phyloP scores from a whole-genome alignment of 2,113 vertebrate species.

The Bujurquina vittata region DNA sequence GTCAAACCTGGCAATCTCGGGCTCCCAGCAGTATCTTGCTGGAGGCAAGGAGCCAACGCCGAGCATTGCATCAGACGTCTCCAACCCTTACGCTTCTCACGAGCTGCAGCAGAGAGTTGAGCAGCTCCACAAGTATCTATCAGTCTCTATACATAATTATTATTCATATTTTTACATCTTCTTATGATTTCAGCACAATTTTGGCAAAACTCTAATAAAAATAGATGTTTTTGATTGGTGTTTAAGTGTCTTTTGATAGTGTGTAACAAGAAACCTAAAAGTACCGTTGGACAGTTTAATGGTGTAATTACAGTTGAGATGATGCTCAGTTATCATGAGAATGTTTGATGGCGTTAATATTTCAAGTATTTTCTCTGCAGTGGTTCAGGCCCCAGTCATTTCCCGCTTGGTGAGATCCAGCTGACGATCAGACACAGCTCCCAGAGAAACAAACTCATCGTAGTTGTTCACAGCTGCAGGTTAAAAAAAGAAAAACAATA shows the following conservation, averaged over 20 bases:
- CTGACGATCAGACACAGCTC: conserved; percentile 92
- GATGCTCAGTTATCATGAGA: background rate
- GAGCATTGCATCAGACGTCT: conserved; percentile 96
- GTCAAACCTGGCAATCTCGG: conserved; percentile 83
- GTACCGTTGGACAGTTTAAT: background rate
- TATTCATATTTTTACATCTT: background rate
- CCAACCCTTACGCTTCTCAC: conserved; percentile 89
- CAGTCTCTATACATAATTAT: accelerated
- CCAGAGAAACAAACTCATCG: conserved; percentile 94
- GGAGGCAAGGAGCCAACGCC: conserved; percentile 90
- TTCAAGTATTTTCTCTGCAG: conserved; percentile 65
- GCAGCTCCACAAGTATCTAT: conserved; percentile 90
- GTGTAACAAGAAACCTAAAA: background rate
- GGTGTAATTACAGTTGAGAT: background rate
- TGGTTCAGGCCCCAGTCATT: conserved; percentile 86
- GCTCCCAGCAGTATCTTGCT: conserved; percentile 84
- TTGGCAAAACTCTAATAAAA: background rate
- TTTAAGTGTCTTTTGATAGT: background rate
- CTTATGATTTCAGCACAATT: background rate
- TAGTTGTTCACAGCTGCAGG: conserved; percentile 94
- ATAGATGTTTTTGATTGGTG: background rate
- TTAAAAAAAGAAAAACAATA: conserved; percentile 50
- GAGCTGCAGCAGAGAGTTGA: conserved; percentile 91
- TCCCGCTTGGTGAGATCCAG: conserved; percentile 92
- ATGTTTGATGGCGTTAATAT: background rate